phyloP scores from a whole-genome alignment of 2,797 vertebrate species.

The Coregonus ussuriensis region DNA sequence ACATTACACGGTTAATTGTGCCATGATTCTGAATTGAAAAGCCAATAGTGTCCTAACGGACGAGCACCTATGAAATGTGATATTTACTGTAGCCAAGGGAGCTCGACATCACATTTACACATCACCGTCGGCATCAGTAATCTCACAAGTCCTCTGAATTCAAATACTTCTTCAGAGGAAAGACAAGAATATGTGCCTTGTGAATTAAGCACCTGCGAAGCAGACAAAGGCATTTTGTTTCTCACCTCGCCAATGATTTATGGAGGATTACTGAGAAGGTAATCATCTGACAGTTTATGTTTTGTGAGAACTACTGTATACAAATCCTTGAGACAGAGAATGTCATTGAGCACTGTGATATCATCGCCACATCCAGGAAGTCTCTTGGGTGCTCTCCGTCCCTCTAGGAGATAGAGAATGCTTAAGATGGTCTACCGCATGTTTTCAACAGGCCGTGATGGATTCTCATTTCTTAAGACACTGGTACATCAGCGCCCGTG shows the following conservation, averaged over 20 bases:
- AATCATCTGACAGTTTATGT: neutral
- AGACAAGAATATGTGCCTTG: conserved; percentile 7
- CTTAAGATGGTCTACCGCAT: conserved; percentile 30
- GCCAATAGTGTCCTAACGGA: neutral
- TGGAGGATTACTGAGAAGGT: conserved; percentile 8
- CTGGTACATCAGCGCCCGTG: conserved; percentile 81
- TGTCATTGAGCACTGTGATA: neutral
- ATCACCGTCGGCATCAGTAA: neutral
- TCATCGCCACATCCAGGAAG: conserved; percentile 1
- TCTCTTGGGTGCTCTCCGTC: neutral
- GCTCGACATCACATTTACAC: conserved; percentile 6
- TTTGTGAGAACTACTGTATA: neutral
- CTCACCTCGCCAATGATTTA: conserved; percentile 11
- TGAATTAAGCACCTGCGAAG: conserved; percentile 59
- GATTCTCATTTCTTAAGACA: conserved; percentile 79
- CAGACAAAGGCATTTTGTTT: conserved; percentile 50
- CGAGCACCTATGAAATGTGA: neutral
- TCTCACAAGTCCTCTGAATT: neutral
- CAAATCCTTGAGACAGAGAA: neutral
- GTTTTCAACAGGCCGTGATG: conserved; percentile 2
- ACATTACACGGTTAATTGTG: neutral
- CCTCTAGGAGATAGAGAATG: neutral
- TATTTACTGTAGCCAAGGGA: neutral
- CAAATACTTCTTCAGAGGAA: neutral
- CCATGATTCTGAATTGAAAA: conserved; percentile 2